Base-by-base conservation (phyloP, 2,888 invertebrate genomes). In the Hoplodrina blanda region DNA sequence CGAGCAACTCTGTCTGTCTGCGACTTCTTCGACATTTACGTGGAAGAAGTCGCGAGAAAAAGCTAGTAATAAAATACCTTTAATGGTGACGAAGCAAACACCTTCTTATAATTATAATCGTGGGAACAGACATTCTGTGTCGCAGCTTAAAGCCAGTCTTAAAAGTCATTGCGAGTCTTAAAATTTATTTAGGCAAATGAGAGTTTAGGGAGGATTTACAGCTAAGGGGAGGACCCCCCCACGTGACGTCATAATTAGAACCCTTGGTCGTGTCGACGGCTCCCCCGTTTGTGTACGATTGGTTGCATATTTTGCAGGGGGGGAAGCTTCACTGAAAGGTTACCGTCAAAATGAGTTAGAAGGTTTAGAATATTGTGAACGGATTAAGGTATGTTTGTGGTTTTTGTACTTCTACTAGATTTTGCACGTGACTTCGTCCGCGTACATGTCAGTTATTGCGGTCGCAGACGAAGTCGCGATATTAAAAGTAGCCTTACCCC, bases 131-230 rank as follows among this genome's bases (percentile, higher is more conserved):
- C n/a, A 49, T 33, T 55, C 19, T 1, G 30, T 62, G 41, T 41
- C 37, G 11, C 37, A 54, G 15, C 30, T 30, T 13, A 25, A 46
- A 25, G 41, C 25, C 30, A 30, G 63, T 62, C 49, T 55, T 55
- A 55, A 41, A 71, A 62, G 73, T 19, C 30, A 46, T 46, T 54
- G 46, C 53, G 37, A 30, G 49, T 50, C 63, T 73, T 55, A n/a
- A 54, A 73, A 55, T 73, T 50, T 73, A 71, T 73, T 63, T 56
- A 71, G 25, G 73, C 74, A 73, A 71, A 71, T 71, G 55, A 63
- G 73, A 64, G 65, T 73, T 73, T 55, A 25, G n/a, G 25, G 50
- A 64, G 33, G 50, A 64, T 56, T 73, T 44, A 73, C 15, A 50
- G 44, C 10, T 50, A 25, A 37, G 64, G 33, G 2, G 30, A 17